Base-by-base conservation (phyloP, 2,888 invertebrate genomes). In the Dimorphilus gyrociliatus region DNA sequence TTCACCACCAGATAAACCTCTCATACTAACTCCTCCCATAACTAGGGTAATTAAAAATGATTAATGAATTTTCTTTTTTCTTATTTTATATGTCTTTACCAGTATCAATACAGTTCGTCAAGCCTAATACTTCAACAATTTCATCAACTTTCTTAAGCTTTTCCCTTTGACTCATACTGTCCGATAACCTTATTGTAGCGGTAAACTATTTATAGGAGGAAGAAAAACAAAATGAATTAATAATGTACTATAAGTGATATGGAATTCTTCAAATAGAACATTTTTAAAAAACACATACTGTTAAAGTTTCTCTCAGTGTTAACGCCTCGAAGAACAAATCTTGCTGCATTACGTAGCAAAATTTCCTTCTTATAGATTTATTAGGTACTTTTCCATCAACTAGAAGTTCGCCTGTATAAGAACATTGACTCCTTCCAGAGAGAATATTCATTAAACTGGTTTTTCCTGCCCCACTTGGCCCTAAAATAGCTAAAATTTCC, bases 341-440 rank as follows among this genome's bases (percentile, higher is more conserved):
- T 53, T 79, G 76, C 57, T 81, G 80, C 37, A 78, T 69, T 26
- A 80, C 80, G 60, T 80, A 81, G 50, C 78, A 77, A 45, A 81
- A 77, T 52, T 74, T 72, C 41, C 79, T 65, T 44, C 76, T 74
- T 69, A 75, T 74, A 42, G 73, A 63, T 50, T 76, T 77, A 43
- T 71, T 72, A 39, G 77, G 60, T 16, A 68, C 63, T 45, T 72
- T 70, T 14, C 73, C 71, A 54, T 75, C 74, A 33, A 76, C 59
- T 44, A 69, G 68, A 44, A 77, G 72, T 41, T 69, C 69, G 31
- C 80, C 80, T 31, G 71, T 68, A n/a, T n/a, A n/a, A 47, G 73
- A 71, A 3, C 47, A 27, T 4, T 38, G 31, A 38, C 71, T 70
- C 38, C 79, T 69, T 1, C 80, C 80, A 39, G 78, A 75, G 33